These are phyloP conservation scores for Ditula angustiorana DNA, from an alignment of 2,888 invertebrate species.

Conservation along the genomic window DNA sequence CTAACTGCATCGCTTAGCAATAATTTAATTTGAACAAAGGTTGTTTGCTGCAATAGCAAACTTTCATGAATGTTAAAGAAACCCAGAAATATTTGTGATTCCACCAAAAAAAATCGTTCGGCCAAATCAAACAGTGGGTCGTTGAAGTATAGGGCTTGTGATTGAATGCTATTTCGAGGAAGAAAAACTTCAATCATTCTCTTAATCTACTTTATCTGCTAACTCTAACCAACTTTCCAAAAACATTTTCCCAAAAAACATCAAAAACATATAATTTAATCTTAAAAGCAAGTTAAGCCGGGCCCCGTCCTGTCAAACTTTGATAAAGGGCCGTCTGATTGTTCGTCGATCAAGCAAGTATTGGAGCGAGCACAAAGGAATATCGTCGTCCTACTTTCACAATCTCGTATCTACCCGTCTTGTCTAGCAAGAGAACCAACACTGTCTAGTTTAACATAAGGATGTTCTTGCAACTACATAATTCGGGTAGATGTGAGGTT, in stretches of 20 bases:
- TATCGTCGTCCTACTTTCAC: neutral
- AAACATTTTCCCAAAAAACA: neutral
- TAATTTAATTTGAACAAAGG: too few species aligned
- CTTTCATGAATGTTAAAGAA: too few species aligned
- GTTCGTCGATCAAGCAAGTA: constrained; percentile 12
- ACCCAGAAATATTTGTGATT: too few species aligned
- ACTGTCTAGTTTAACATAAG: neutral
- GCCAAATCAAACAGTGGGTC: too few species aligned
- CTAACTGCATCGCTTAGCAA: too few species aligned
- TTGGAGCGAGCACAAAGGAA: constrained; percentile 7
- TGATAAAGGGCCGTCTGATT: constrained; percentile 21
- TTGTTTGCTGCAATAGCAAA: too few species aligned
- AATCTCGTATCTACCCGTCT: neutral
- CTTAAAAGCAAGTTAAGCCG: constrained; percentile 11
- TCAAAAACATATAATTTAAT: constrained; percentile 21
- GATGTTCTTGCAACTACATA: too few species aligned
- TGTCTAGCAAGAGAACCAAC: neutral
- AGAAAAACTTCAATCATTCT: neutral
- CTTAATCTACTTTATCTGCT: neutral
- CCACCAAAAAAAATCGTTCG: too few species aligned
- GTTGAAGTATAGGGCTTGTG: too few species aligned
- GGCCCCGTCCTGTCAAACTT: constrained; percentile 21
- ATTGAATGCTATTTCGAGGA: too few species aligned
- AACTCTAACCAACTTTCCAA: neutral
- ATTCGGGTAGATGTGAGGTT: too few species aligned